These are phyloP conservation scores for Vimba vimba DNA, from an alignment of 2,113 vertebrate genomes.

Conservation along the genomic window DNA sequence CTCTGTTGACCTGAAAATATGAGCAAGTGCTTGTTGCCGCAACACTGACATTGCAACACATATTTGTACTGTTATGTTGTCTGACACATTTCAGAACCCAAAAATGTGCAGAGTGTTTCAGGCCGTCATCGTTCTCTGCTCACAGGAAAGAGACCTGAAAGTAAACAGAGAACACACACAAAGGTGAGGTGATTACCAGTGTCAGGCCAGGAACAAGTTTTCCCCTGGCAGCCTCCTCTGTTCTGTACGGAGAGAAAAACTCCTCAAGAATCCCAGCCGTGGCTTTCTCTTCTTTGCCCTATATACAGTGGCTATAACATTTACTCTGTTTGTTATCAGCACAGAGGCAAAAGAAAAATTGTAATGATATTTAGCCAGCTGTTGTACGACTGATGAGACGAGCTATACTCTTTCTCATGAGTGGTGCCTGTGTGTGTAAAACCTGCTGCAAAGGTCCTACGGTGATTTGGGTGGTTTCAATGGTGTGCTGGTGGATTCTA, in stretches of 20 bases:
- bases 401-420: neutral
- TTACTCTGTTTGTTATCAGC: neutral
- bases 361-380: neutral
- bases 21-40: neutral
- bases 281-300: neutral
- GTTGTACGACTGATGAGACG: neutral
- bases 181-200: conserved; percentile 72
- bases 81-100: too few species aligned
- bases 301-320: neutral
- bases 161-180: conserved; percentile 66
- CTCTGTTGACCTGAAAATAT: neutral
- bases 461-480: neutral
- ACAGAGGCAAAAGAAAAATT: neutral
- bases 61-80: neutral
- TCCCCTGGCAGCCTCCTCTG: conserved; percentile 52
- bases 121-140: neutral
- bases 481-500: neutral
- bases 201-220: conserved; percentile 67
- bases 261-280: neutral
- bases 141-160: conserved; percentile 38
- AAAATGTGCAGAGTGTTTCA: neutral
- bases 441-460: neutral
- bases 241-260: neutral
- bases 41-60: neutral
- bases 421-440: neutral